Percentiles rank a stretch among this genome's conserved stretches.
Conservation (phyloP, 2,888 invertebrate species). For the Xanthia togata region DNA sequence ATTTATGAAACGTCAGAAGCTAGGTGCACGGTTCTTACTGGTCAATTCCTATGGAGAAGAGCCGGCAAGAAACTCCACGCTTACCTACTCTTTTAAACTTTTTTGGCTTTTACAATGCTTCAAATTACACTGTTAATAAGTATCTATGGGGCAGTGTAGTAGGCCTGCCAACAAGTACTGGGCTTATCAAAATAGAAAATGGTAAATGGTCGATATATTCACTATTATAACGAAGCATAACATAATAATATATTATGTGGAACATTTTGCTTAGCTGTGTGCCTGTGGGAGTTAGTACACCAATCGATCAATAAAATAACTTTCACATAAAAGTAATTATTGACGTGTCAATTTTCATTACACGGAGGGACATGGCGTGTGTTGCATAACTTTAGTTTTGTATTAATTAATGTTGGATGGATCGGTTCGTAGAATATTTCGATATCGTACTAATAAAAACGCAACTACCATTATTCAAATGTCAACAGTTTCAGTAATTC, state of each 20-base stretch:
- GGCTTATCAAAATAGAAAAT: background rate
- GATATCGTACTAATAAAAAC: background rate
- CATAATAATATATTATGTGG: background rate
- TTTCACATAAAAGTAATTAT: constrained; percentile 50
- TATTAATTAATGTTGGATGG: constrained; percentile 43
- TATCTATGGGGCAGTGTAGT: too few species aligned
- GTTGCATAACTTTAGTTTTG: constrained; percentile 48
- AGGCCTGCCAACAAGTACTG: background rate
- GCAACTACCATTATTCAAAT: background rate
- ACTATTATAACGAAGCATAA: background rate
- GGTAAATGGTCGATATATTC: too few species aligned
- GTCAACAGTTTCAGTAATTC: background rate
- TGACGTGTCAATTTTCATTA: constrained; percentile 52
- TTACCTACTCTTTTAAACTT: background rate
- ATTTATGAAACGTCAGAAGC: too few species aligned
- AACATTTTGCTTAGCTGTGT: background rate
- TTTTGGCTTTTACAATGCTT: too few species aligned
- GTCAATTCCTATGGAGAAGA: too few species aligned
- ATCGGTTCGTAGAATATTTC: background rate
- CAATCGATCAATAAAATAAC: constrained; percentile 50
- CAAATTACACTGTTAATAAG: too few species aligned
- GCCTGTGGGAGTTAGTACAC: constrained; percentile 6
- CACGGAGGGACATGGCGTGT: constrained; percentile 21
- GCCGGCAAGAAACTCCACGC: background rate
- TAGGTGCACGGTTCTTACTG: too few species aligned